These are phyloP conservation scores for Lepetodrilus schrolli DNA, from an alignment of 2,888 invertebrate genomes.

Conservation along the genomic window DNA sequence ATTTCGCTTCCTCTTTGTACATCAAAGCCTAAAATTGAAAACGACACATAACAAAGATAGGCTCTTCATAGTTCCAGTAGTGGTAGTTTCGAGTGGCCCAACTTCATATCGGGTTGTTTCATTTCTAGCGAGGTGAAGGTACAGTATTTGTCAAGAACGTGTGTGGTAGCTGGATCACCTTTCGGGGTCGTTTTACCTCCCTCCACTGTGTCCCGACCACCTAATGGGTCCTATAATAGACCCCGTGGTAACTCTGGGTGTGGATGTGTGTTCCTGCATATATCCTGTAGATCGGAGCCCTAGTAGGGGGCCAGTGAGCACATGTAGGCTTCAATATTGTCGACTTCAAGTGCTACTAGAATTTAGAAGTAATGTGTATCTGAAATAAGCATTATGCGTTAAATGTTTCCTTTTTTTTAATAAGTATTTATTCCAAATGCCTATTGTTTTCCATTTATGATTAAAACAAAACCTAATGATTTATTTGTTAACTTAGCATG, in stretches of 20 bases:
- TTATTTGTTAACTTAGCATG: too few species aligned
- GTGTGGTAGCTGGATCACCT: constrained; percentile 9
- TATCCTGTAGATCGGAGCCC: background rate
- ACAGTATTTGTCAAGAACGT: constrained; percentile 8
- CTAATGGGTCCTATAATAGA: background rate
- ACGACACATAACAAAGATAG: constrained; percentile 27
- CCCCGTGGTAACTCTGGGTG: background rate
- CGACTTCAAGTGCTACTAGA: too few species aligned
- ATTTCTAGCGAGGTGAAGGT: constrained; percentile 10
- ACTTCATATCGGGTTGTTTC: constrained; percentile 13
- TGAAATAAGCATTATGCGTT: too few species aligned
- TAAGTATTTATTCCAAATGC: too few species aligned
- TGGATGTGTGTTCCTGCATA: background rate
- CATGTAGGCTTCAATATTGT: too few species aligned
- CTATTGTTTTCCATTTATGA: too few species aligned
- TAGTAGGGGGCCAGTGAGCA: too few species aligned
- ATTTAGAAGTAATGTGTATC: too few species aligned
- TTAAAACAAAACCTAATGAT: too few species aligned
- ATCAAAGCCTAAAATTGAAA: constrained; percentile 24
- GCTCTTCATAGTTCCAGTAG: background rate
- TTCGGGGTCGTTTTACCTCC: constrained; percentile 23
- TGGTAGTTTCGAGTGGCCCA: background rate
- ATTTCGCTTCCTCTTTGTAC: constrained; percentile 17
- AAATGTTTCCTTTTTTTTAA: too few species aligned
- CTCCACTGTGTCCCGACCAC: background rate